These are phyloP conservation scores for Dugesia japonica DNA, from an alignment of 2,888 invertebrate genomes.

Conservation along the genomic window DNA sequence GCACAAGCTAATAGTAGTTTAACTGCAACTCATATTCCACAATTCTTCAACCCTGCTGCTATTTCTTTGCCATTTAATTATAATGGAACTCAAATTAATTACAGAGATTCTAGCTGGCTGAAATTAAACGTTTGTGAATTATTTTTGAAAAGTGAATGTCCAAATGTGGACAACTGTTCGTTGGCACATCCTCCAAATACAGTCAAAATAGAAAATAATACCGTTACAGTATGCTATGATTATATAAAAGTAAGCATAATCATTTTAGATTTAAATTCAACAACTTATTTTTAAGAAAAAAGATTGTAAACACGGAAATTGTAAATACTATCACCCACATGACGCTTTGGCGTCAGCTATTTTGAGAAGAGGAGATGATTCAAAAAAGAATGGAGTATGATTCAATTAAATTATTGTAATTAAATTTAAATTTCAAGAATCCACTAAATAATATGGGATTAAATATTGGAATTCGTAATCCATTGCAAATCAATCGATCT, in stretches of 20 bases:
- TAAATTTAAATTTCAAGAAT: background rate
- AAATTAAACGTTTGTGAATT: slow-evolving; percentile 10
- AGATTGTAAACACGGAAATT: slow-evolving; percentile 23
- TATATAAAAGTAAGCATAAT: slow-evolving; percentile 22
- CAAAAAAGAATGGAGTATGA: background rate
- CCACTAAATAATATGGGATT: background rate
- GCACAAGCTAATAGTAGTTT: background rate
- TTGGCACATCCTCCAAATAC: slow-evolving; percentile 4
- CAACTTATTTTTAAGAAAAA: background rate
- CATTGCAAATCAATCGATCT: background rate
- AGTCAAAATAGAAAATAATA: background rate
- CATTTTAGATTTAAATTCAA: too few relatives aligned
- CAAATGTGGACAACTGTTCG: background rate
- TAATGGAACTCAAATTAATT: slow-evolving; percentile 9
- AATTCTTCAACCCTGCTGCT: background rate
- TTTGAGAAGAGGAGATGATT: slow-evolving; percentile 2
- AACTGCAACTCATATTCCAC: background rate
- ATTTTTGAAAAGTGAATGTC: background rate
- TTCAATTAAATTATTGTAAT: background rate
- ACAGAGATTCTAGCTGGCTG: slow-evolving; percentile 12
- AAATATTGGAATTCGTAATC: background rate
- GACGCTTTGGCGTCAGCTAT: background rate
- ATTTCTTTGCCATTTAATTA: slow-evolving; percentile 10
- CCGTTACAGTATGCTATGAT: slow-evolving; percentile 14
- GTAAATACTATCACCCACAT: slow-evolving; percentile 22